These are phyloP conservation scores for Hypotaenidia philippensis DNA, from an alignment of 2,797 vertebrate species.

Conservation along the genomic window DNA sequence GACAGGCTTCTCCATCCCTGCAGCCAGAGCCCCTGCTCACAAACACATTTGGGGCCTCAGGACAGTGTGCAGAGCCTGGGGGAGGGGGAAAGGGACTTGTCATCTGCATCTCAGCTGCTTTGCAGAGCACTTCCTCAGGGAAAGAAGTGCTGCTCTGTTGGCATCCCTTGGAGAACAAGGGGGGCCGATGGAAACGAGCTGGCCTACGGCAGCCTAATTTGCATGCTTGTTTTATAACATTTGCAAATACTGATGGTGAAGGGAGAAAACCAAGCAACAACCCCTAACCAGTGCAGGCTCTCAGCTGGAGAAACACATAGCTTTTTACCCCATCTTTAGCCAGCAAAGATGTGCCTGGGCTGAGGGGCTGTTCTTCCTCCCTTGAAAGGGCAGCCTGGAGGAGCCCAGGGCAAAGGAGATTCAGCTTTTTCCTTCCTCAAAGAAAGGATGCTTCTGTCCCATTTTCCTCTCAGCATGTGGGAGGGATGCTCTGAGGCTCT, in stretches of 20 bases:
- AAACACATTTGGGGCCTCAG: neutral
- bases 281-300: neutral
- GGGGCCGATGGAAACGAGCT: conserved; percentile 42
- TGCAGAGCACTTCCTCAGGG: conserved; percentile 50
- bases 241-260: neutral
- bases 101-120: conserved; percentile 57
- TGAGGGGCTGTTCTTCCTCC: neutral
- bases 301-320: neutral
- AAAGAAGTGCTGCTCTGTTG: conserved; percentile 42
- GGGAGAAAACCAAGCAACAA: neutral
- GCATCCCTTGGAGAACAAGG: conserved; percentile 56
- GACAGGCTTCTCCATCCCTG: neutral
- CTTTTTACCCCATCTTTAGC: neutral
- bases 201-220: conserved; percentile 47
- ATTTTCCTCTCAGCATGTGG: conserved; percentile 74
- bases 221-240: conserved; percentile 32
- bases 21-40: neutral
- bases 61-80: neutral
- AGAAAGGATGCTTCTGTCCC: conserved; percentile 71
- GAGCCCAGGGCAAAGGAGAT: conserved; percentile 63
- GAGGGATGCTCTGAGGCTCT: conserved; percentile 67
- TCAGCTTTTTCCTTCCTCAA: conserved; percentile 64
- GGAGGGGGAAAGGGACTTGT: neutral
- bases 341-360: neutral
- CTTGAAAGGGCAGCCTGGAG: conserved; percentile 28